These are phyloP conservation scores for Galeopterus variegatus DNA, from an alignment of 2,113 vertebrate species.

Conservation along the genomic window DNA sequence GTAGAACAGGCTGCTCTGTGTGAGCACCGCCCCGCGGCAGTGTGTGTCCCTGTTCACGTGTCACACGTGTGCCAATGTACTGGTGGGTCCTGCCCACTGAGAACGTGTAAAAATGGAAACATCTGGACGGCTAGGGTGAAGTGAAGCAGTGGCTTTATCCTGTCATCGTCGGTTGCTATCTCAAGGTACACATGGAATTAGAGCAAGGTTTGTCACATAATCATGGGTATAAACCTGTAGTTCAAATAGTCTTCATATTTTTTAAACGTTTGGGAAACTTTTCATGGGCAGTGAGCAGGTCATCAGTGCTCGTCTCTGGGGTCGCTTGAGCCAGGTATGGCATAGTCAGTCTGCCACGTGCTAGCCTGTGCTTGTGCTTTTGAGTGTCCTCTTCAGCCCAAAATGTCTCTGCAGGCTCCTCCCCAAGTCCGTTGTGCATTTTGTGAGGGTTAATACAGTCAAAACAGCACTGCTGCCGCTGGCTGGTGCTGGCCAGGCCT, in stretches of 20 bases:
- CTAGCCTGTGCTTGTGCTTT: neutral
- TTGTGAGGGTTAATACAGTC: neutral
- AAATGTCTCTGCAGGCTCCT: neutral
- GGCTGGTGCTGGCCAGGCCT: too few species aligned
- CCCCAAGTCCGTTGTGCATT: neutral
- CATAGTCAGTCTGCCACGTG: accelerated
- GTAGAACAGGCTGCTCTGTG: neutral
- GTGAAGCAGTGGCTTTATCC: neutral
- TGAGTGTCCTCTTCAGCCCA: neutral
- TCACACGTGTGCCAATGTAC: accelerated
- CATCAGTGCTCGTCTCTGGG: accelerated
- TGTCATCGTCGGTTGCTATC: neutral
- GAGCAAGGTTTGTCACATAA: neutral
- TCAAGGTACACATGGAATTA: neutral
- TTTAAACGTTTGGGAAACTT: neutral
- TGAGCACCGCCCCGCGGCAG: too few species aligned
- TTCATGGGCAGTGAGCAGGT: too few species aligned
- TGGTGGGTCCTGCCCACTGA: too few species aligned
- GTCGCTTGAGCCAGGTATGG: neutral
- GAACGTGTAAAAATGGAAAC: neutral
- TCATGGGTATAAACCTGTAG: accelerated
- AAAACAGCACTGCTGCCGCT: neutral
- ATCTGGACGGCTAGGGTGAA: neutral
- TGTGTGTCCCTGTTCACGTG: accelerated
- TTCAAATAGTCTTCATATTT: too few species aligned